These are phyloP conservation scores for Lamprologus lemairii DNA, from an alignment of 2,113 vertebrate genomes.

Conservation along the genomic window DNA sequence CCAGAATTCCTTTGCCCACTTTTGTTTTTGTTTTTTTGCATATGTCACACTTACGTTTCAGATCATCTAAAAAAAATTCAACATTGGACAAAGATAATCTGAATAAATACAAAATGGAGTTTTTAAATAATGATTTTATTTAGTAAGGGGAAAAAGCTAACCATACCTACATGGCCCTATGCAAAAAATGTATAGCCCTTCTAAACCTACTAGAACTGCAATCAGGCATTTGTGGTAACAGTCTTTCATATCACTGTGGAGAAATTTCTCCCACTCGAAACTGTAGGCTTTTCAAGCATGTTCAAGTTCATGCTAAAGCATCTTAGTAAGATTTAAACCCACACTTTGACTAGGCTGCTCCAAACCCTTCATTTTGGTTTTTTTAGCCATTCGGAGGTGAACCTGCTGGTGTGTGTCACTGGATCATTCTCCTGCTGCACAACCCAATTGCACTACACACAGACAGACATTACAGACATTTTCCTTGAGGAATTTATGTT, in stretches of 20 bases:
- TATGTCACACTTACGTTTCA: background rate
- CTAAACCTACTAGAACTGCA: background rate
- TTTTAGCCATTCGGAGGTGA: background rate
- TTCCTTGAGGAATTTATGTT: background rate
- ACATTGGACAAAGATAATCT: background rate
- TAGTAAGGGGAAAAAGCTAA: background rate
- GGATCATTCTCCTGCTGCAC: background rate
- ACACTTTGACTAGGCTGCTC: background rate
- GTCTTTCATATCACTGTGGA: background rate
- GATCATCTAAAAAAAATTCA: background rate
- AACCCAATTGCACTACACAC: background rate
- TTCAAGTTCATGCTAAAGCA: background rate
- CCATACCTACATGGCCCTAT: background rate
- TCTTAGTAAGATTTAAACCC: background rate
- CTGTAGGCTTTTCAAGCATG: background rate
- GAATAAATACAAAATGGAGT: background rate
- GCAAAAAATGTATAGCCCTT: background rate
- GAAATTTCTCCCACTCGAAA: background rate
- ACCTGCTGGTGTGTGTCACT: background rate
- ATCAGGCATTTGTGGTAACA: background rate
- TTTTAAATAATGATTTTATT: background rate
- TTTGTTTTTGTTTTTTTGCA: background rate
- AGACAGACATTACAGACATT: background rate
- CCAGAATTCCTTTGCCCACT: background rate
- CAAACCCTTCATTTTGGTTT: background rate